Base-by-base conservation (phyloP, 2,888 invertebrate species). In the Galerucella pusilla region DNA sequence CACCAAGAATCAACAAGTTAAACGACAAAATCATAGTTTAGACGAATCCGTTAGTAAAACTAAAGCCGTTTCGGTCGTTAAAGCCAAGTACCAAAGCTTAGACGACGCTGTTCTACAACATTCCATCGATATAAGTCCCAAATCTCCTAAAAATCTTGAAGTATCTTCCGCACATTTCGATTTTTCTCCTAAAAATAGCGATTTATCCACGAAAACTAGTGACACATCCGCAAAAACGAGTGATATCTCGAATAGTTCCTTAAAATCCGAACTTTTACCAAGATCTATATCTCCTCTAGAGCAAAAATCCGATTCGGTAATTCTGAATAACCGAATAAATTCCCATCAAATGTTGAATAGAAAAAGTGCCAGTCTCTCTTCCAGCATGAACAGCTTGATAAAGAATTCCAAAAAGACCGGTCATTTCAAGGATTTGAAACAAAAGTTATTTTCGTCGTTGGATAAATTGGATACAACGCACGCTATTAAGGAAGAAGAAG, bases 11-110 rank as follows among this genome's bases (percentile, higher is more conserved):
- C 79, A 79, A 11, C 80, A 82, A 45, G 86, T 87, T 2, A 93
- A 92, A 85, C 90, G 93, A 79, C 91, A 93, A 85, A 93, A 94
- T 86, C 91, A 93, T 75, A 95, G 94, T 83, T 89, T 94, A 71
- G 95, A 96, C 82, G 95, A 95, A 84, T 92, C 91, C 77, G 89
- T 89, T 0, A 88, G 90, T 35, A 88, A 89, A 49, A 88, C 88
- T 81, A 85, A 86, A 64, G 78, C 88, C 83, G 83, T 89, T 1
- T 86, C 89, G 20, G 89, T 90, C 82, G 88, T 90, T 76, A 89
- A 91, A 68, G 91, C 91, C 81, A 92, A 91, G 79, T 93, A 92
- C 83, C 92, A 92, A 86, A 93, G 93, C 82, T 86, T 93, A 79
- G 93, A 93, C 81, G 93, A 93, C 80, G 88, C 91, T 0, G 89